These are phyloP conservation scores for Rhea pennata DNA, from an alignment of 2,113 vertebrate species.

Conservation along the genomic window DNA sequence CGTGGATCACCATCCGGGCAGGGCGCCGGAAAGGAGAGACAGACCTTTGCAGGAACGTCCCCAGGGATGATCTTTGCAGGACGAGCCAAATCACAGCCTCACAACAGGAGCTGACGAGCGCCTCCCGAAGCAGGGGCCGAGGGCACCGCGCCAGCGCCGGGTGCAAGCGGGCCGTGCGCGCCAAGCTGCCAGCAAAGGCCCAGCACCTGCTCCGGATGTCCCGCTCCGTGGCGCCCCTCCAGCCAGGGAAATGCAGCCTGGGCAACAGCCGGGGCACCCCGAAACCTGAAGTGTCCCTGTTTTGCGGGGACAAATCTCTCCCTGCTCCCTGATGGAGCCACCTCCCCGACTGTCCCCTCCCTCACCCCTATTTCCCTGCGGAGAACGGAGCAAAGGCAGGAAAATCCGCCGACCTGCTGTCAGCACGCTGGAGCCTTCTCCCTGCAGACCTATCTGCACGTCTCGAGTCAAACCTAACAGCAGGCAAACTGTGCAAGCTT, in stretches of 20 bases:
- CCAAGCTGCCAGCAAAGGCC: not conserved
- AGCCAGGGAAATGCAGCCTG: too few relatives aligned
- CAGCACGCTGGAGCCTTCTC: not conserved
- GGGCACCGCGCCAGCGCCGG: not conserved
- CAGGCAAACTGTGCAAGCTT: not conserved
- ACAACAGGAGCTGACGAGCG: not conserved
- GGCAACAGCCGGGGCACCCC: too few relatives aligned
- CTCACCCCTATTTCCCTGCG: too few relatives aligned
- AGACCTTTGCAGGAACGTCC: fast-evolving
- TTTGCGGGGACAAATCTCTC: too few relatives aligned
- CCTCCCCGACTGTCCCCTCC: too few relatives aligned
- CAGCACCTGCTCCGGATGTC: too few relatives aligned
- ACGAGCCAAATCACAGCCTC: not conserved
- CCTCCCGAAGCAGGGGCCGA: fast-evolving
- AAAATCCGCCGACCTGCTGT: too few relatives aligned
- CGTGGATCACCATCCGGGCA: not conserved
- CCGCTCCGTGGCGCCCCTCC: too few relatives aligned
- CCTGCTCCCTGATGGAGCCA: too few relatives aligned
- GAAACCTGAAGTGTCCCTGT: too few relatives aligned
- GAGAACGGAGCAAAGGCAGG: too few relatives aligned
- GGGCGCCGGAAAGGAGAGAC: fast-evolving
- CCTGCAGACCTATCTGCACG: not conserved
- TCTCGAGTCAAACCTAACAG: not conserved
- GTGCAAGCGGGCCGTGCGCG: too few relatives aligned
- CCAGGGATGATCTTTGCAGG: not conserved